Evolutionary conservation across 1,140 invertebrate genomes (phyloP).

Genomic region (Leptinotarsa lineolata): DNA sequence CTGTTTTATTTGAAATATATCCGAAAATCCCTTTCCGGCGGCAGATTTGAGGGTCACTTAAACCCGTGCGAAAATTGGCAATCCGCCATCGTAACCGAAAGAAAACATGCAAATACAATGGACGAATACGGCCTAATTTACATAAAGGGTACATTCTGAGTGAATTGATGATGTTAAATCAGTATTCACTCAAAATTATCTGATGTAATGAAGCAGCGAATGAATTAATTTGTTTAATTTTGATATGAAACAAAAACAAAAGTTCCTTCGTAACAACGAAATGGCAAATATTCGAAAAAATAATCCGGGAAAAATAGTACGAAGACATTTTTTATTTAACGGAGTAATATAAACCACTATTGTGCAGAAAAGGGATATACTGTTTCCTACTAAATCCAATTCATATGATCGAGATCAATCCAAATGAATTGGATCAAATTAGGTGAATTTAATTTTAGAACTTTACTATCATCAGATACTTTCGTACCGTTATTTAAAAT

Average conservation of each 20-base stretch:
- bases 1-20: conserved; percentile 2
- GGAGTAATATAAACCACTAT: too few species aligned
- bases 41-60: conserved; percentile 21
- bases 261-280: not conserved
- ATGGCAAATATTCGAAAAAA: too few species aligned
- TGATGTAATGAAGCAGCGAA: not conserved
- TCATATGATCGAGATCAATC: too few species aligned
- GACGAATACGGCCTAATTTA: conserved; percentile 16
- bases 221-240: not conserved
- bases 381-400: too few species aligned
- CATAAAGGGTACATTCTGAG: conserved; percentile 1
- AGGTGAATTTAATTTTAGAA: too few species aligned
- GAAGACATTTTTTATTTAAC: too few species aligned
- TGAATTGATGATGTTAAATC: conserved; percentile 1
- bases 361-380: too few species aligned
- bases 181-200: not conserved
- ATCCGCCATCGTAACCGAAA: conserved; percentile 11
- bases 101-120: conserved; percentile 25
- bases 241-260: too few species aligned
- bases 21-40: conserved; percentile 9
- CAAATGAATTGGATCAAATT: too few species aligned
- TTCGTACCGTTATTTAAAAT: too few species aligned
- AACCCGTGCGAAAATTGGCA: conserved; percentile 21
- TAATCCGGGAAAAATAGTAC: too few species aligned
- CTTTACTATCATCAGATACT: too few species aligned